phyloP scores from a whole-genome alignment of 2,888 invertebrate genomes.

The Hydropsyche betteni region DNA sequence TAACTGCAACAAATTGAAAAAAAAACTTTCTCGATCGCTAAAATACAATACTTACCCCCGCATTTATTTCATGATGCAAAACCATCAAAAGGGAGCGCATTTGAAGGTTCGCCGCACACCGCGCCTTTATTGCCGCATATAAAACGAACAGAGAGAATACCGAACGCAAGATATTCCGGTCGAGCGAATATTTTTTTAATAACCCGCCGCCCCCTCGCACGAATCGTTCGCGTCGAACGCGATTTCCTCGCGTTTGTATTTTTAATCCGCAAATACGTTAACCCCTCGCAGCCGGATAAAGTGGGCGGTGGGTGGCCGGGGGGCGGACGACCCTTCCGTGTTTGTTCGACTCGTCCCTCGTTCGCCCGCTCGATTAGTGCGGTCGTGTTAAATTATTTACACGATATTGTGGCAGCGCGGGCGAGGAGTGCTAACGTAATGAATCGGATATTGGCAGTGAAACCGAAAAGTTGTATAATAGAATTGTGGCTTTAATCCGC shows the following conservation, averaged over 20 bases:
- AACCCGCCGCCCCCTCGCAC: not conserved
- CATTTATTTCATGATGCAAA: no score
- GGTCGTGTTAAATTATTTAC: conserved; percentile 50
- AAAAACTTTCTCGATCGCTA: no score
- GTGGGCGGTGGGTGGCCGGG: not conserved
- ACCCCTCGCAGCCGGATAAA: conserved; percentile 2
- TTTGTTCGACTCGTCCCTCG: conserved; percentile 31
- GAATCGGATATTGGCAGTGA: conserved; percentile 51
- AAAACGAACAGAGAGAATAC: no score
- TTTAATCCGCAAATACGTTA: conserved; percentile 27
- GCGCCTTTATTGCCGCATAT: no score
- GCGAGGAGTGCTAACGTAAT: conserved; percentile 45
- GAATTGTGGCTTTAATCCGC: conserved; percentile 49
- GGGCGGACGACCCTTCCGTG: conserved; percentile 28
- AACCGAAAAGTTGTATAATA: conserved; percentile 51
- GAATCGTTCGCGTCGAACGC: not conserved
- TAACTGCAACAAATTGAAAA: no score
- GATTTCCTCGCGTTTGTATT: conserved; percentile 25
- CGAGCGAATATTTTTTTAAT: conserved; percentile 15
- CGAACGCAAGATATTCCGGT: no score
- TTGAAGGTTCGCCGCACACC: no score
- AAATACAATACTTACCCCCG: no score
- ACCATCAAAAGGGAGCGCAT: no score
- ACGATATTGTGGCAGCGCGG: conserved; percentile 46
- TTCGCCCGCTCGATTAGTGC: conserved; percentile 48